These are phyloP conservation scores for Enteromius mattozi DNA, from an alignment of 2,797 vertebrate genomes.

Conservation along the genomic window DNA sequence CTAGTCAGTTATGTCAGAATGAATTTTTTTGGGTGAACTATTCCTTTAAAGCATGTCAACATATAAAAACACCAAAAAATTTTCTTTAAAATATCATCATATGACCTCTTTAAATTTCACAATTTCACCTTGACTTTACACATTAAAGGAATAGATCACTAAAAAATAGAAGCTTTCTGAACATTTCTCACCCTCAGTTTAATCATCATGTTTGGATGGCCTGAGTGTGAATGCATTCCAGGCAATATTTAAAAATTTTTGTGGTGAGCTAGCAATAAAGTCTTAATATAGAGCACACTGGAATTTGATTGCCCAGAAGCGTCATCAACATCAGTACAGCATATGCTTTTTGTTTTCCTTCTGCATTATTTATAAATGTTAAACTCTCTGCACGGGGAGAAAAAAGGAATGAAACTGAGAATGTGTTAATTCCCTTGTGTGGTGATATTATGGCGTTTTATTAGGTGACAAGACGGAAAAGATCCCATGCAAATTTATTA, in stretches of 20 bases:
- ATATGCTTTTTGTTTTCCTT: neutral
- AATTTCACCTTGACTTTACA: neutral
- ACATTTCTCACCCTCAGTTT: neutral
- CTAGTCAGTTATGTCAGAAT: no score
- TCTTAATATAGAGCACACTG: neutral
- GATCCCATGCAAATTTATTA: neutral
- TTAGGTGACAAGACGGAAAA: neutral
- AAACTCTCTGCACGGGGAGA: no score
- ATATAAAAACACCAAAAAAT: no score
- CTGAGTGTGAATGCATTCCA: neutral
- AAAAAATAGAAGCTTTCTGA: neutral
- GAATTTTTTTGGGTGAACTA: no score
- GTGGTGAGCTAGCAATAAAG: neutral
- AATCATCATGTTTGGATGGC: neutral
- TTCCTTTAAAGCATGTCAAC: no score
- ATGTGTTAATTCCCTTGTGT: neutral
- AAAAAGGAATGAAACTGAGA: neutral
- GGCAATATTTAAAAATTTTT: neutral
- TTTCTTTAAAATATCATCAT: no score
- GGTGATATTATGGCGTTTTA: neutral
- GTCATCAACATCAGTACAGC: neutral
- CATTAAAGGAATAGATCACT: neutral
- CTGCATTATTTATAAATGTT: neutral
- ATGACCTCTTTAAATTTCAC: neutral
- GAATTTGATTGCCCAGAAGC: neutral